These are phyloP conservation scores for Lophura nycthemera DNA, from an alignment of 2,113 vertebrate genomes.

Conservation along the genomic window DNA sequence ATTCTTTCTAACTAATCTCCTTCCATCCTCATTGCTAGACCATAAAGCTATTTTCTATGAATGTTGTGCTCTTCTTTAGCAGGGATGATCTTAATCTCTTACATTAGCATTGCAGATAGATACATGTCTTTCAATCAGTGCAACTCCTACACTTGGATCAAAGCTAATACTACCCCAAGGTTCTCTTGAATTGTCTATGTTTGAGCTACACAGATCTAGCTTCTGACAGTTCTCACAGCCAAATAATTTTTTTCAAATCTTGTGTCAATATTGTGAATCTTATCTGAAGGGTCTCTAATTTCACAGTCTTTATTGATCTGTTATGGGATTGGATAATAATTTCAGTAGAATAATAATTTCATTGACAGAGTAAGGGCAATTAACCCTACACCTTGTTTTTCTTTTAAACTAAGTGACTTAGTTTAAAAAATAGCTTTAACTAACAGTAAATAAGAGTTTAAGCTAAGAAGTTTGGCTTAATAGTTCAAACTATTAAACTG, in stretches of 20 bases:
- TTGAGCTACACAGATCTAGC: not conserved
- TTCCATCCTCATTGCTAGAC: not conserved
- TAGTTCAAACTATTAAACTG: not conserved
- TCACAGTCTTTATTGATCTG: not conserved
- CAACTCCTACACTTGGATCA: not conserved
- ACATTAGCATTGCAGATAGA: not conserved
- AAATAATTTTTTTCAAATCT: not conserved
- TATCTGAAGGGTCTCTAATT: not conserved
- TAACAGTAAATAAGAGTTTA: not conserved
- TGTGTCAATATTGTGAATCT: not conserved
- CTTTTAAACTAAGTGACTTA: not conserved
- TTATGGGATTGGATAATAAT: not conserved
- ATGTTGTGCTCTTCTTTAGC: not conserved
- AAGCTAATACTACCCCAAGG: not conserved
- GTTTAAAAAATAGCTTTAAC: not conserved
- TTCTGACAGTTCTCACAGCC: not conserved
- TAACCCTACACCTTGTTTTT: not conserved
- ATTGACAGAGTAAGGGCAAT: not conserved
- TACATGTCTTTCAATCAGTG: not conserved
- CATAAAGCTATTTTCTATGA: not conserved
- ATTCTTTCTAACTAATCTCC: not conserved
- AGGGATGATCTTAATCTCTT: not conserved
- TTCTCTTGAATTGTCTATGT: not conserved
- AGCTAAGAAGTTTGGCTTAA: not conserved
- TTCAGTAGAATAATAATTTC: not conserved